A percentile compares a stretch with the other conserved stretches of the same genome.
Conservation (phyloP, 2,888 invertebrate genomes). For the Alviniconcha strummeri region DNA sequence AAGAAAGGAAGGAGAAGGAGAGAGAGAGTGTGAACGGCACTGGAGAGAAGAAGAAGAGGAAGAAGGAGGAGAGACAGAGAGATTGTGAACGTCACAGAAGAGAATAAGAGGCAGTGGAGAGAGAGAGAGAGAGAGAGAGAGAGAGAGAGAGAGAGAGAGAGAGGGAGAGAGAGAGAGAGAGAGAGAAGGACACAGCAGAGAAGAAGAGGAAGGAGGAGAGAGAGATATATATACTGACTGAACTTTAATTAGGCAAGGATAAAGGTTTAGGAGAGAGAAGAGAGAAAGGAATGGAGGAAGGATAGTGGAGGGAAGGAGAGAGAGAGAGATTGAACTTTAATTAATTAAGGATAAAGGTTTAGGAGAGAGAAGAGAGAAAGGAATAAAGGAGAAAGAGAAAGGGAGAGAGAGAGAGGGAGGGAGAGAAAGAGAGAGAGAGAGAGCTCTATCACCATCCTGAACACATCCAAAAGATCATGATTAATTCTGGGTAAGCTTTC, state of each 20-base stretch:
- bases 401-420: too few species aligned
- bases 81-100: not conserved
- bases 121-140: not conserved
- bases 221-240: not conserved
- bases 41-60: not conserved
- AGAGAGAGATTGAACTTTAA: not conserved
- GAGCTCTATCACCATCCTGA: too few species aligned
- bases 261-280: not conserved
- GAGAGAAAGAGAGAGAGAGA: not conserved
- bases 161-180: constrained; percentile 1
- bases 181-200: not conserved
- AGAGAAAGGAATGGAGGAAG: not conserved
- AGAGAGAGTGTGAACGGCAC: not conserved
- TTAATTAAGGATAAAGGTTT: not conserved
- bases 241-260: not conserved
- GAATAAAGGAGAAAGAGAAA: not conserved
- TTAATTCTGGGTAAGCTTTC: too few species aligned
- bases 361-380: not conserved
- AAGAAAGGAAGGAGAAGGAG: not conserved
- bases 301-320: not conserved
- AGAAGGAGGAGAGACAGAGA: not conserved
- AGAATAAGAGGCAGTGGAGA: not conserved
- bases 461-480: too few species aligned
- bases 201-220: not conserved
- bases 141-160: not conserved